Base-by-base conservation (phyloP, 2,797 vertebrate species). In the Remorina albescens region DNA sequence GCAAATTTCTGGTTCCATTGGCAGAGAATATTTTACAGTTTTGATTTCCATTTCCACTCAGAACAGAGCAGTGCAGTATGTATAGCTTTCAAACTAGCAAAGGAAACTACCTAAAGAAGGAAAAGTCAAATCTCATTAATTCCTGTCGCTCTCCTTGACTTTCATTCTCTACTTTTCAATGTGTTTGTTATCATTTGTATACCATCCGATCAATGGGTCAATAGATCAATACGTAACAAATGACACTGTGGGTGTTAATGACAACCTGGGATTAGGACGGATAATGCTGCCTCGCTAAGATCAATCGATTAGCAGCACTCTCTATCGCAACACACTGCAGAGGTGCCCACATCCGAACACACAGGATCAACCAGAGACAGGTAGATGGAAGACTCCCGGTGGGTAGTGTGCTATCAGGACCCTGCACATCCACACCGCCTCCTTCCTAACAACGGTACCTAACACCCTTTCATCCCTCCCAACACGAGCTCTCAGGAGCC, bases 181-280 rank as follows among this genome's bases (percentile, higher is more conserved):
- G 76, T 88, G 83, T 90, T 87, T 87, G 84, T 90, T 92, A 91
- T 92, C 88, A 93, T 93, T 92, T 92, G 83, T 92, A 91, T 92
- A 90, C 90, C 85, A 64, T 80, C 59, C 60, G 51, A 79, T 92
- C 91, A 79, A 94, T 93, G 89, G 88, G 82, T 94, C 93, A 91
- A 93, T 95, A 85, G 56, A 84, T 94, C 93, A 83, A 94, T 94
- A 86, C 79, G 81, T 91, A 92, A 92, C 93, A 94, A 94, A 95
- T 91, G 90, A 87, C 88, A 91, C 80, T 83, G 87, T 78, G 83
- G 82, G 90, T 90, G 90, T 92, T 94, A 95, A 94, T 91, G 92
- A 91, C 91, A 92, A 85, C 53, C 70, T 49, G 86, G 91, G 91
- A 94, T 95, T 93, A 94, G 90, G 88, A 92, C 67, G 78, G 89